Conservation (phyloP, 1,140 invertebrate species). For the Oryzaephilus surinamensis region DNA sequence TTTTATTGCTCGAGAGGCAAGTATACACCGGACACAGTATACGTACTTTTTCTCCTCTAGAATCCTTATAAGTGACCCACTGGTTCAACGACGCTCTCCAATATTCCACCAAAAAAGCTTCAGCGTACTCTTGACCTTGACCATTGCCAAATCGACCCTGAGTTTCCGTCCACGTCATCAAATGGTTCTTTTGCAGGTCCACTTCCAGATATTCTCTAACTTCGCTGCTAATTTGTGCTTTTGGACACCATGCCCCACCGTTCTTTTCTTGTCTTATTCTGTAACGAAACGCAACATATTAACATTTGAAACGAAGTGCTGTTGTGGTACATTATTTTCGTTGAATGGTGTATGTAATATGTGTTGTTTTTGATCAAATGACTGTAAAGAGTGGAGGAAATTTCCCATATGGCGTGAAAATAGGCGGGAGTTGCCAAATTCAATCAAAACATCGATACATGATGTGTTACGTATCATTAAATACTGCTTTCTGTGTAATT, state of each 20-base stretch:
- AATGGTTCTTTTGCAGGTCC: slow-evolving; percentile 62
- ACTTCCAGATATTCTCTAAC: slow-evolving; percentile 81
- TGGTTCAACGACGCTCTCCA: slow-evolving; percentile 55
- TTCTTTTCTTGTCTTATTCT: slow-evolving; percentile 79
- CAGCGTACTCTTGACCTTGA: slow-evolving; percentile 81
- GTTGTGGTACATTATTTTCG: too few species aligned
- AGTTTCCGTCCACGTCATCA: slow-evolving; percentile 79
- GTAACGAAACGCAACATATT: slow-evolving; percentile 35
- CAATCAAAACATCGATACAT: too few species aligned
- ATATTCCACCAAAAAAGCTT: slow-evolving; percentile 78
- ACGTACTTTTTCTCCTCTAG: slow-evolving; percentile 60
- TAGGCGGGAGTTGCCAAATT: too few species aligned
- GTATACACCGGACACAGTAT: too few species aligned
- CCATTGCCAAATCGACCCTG: slow-evolving; percentile 91
- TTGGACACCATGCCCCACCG: slow-evolving; percentile 91
- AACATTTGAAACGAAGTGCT: too few species aligned
- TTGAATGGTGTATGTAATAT: too few species aligned
- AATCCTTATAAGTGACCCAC: slow-evolving; percentile 72
- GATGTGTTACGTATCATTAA: too few species aligned
- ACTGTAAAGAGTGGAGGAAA: too few species aligned
- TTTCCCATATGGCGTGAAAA: too few species aligned
- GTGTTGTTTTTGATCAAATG: too few species aligned
- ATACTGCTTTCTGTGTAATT: too few species aligned
- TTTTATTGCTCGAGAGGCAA: too few species aligned
- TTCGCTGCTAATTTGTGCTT: slow-evolving; percentile 58